Percentiles rank a stretch among this genome's conserved stretches.
Conservation (phyloP, 2,797 vertebrate species). For the Smutsia gigantea region DNA sequence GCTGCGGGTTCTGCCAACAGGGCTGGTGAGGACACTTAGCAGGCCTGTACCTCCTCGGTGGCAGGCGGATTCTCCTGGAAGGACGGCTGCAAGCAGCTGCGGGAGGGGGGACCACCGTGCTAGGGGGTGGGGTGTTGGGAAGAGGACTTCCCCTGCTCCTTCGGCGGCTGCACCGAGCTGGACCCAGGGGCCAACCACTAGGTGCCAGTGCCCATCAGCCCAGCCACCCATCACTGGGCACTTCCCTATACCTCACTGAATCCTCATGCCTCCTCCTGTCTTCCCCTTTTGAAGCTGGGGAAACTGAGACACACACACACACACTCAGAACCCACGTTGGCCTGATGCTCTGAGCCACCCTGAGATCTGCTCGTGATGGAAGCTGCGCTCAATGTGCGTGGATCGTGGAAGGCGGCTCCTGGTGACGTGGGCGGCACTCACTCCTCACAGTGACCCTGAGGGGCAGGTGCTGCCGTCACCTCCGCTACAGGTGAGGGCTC, state of each 20-base stretch:
- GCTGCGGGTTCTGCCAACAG: slow-evolving; percentile 17
- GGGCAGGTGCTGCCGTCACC: no score
- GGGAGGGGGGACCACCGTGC: background rate
- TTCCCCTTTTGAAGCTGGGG: background rate
- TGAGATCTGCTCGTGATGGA: background rate
- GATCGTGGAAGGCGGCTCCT: rapidly evolving
- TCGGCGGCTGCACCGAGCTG: background rate
- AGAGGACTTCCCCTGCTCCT: background rate
- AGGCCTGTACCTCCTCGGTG: background rate
- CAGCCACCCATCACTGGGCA: background rate
- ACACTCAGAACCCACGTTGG: background rate
- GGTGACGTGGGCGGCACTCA: rapidly evolving
- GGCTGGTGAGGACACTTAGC: background rate
- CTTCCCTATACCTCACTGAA: background rate
- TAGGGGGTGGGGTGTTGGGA: rapidly evolving
- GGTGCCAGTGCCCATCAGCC: background rate
- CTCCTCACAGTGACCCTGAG: rapidly evolving
- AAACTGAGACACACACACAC: background rate
- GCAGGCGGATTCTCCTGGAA: background rate
- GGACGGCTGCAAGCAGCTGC: background rate
- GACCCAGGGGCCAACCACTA: no score
- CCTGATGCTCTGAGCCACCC: background rate
- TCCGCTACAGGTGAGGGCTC: rapidly evolving
- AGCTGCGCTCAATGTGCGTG: rapidly evolving
- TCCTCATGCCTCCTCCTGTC: background rate